Conservation (phyloP, 2,888 invertebrate genomes). For the Machimus rusticus region DNA sequence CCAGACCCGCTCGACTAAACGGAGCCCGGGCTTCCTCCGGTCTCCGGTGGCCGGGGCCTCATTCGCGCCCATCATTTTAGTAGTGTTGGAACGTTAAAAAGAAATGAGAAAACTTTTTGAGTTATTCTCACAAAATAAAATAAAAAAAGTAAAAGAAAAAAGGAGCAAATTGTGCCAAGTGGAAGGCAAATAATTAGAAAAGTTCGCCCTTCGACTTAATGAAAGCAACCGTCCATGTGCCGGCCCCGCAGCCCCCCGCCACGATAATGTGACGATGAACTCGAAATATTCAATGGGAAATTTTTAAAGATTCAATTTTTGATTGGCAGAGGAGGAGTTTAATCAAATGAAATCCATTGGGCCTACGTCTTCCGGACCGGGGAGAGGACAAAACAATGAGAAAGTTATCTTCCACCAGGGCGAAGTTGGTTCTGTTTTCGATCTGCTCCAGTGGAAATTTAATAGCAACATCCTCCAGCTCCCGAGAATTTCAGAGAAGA, state of each 20-base stretch:
- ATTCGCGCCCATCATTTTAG: neutral
- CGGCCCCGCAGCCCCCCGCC: neutral
- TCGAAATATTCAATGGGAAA: neutral
- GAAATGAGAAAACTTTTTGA: conserved; percentile 28
- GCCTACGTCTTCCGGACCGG: neutral
- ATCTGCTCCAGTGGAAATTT: neutral
- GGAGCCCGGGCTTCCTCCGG: neutral
- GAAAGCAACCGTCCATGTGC: conserved; percentile 14
- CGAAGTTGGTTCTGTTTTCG: neutral
- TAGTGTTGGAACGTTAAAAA: neutral
- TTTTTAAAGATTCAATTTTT: conserved; percentile 15
- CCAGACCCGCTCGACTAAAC: neutral
- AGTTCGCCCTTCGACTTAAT: conserved; percentile 10
- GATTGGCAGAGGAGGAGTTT: neutral
- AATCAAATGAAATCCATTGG: neutral
- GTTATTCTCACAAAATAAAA: neutral
- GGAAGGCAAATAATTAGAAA: conserved; percentile 26
- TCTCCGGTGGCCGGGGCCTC: neutral
- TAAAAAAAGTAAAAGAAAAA: neutral
- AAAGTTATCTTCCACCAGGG: neutral
- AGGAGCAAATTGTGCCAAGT: neutral
- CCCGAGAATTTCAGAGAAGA: neutral
- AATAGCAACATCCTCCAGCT: neutral
- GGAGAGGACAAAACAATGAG: neutral
- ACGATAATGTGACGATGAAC: conserved; percentile 7